Percentiles rank a stretch among this genome's conserved stretches.
These are phyloP conservation scores for Falco novaeseelandiae DNA, from an alignment of 2,797 vertebrate genomes.

Conservation along the genomic window DNA sequence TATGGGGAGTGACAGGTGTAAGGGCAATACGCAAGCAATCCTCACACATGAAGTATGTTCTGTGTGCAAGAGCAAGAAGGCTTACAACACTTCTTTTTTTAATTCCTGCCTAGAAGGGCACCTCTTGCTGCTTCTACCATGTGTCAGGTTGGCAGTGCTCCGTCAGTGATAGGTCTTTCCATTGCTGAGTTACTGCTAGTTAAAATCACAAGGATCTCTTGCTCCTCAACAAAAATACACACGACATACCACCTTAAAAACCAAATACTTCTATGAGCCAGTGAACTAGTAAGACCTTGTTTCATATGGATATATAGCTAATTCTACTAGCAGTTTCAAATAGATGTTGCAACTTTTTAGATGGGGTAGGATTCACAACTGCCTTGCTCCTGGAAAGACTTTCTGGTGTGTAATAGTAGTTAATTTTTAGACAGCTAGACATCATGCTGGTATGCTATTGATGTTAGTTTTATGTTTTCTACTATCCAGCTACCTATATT, in stretches of 20 bases:
- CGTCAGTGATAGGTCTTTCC: not conserved
- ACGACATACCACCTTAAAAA: not conserved
- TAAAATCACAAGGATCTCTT: not conserved
- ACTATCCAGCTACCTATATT: not conserved
- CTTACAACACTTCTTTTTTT: not conserved
- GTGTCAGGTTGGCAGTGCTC: not conserved
- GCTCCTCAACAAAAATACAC: not conserved
- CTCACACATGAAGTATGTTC: fast-evolving
- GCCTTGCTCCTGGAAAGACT: not conserved
- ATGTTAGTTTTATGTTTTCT: not conserved
- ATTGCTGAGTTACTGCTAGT: not conserved
- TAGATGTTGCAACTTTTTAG: not conserved
- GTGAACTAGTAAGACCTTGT: not conserved
- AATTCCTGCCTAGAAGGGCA: not conserved
- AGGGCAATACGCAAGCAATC: not conserved
- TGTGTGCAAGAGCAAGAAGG: not conserved
- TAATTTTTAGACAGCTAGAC: not conserved
- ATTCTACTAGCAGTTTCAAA: not conserved
- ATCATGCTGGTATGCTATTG: not conserved
- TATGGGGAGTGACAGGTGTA: not conserved
- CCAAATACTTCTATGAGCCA: not conserved
- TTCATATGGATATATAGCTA: not conserved
- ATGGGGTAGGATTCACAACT: not conserved
- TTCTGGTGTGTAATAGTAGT: not conserved
- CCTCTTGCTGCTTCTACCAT: not conserved